Base-by-base conservation (phyloP, 2,797 vertebrate genomes). In the Esox lucius region DNA sequence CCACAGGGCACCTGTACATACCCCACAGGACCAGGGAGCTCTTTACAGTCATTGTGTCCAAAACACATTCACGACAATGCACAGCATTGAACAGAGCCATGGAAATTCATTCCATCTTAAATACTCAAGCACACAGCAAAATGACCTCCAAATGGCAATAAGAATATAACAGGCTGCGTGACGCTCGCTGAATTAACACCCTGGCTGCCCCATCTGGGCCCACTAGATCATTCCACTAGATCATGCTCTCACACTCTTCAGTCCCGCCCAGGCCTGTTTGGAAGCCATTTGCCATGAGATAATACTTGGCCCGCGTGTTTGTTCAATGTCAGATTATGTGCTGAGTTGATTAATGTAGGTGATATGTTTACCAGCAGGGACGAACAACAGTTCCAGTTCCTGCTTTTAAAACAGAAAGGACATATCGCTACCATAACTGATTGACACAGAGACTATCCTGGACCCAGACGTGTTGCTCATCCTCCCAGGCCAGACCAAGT, bases 181-280 rank as follows among this genome's bases (percentile, higher is more conserved):
- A 11, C 64, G 12, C 19, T 62, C n/a, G 19, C 59, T 26, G 56
- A 5, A 22, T 61, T 31, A 66, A 39, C 17, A 35, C 64, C 64
- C 31, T 7, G 74, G 69, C 13, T 61, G 66, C 53, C 80, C 75
- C 35, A 81, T 65, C 77, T 81, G 79, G 70, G 72, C 79, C 79
- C 82, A 83, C 83, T 75, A 81, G 74, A 83, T 84, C 86, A 88
- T 86, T 86, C 81, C 80, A 78, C 81, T 51, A 51, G 87, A 13
- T 66, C 81, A 87, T 89, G 81, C 79, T 82, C 76, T 84, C 83
- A 86, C 82, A 19, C 78, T 74, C 35, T 68, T n/a, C 31, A 68
- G 17, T 42, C 35, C 72, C 22, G 12, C 3, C 64, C 42, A 53
- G 81, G 85, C 81, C 81, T 85, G 78, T 81, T 88, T 88, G 84